Percentiles rank a stretch among this genome's conserved stretches.
Evolutionary conservation across 2,113 vertebrate species (phyloP).

Genomic region (Poeciliopsis retropinna): DNA sequence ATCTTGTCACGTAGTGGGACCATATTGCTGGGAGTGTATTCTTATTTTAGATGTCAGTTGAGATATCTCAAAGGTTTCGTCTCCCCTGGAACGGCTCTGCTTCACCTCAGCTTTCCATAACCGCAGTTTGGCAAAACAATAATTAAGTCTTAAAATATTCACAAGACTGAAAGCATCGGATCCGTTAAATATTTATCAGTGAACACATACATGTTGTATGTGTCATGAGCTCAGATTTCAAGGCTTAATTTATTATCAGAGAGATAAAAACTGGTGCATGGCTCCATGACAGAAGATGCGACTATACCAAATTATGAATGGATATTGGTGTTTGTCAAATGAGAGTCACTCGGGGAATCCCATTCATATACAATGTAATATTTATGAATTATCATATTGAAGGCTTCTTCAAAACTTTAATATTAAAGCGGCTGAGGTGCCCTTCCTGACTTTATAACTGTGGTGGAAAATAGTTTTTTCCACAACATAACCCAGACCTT

Average conservation of each 20-base stretch:
- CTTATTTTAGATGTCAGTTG: conserved; percentile 9
- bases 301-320: conserved; percentile 32
- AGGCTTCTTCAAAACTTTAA: conserved; percentile 38
- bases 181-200: not conserved
- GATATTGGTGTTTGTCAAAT: conserved; percentile 31
- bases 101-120: not conserved
- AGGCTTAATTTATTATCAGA: conserved; percentile 18
- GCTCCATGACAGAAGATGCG: conserved; percentile 13
- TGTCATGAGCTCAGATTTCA: not conserved
- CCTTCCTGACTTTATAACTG: conserved; percentile 25
- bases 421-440: conserved; percentile 48
- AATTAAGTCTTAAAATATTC: conserved; percentile 17
- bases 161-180: conserved; percentile 1
- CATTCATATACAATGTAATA: conserved; percentile 55
- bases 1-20: not conserved
- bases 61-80: conserved; percentile 4
- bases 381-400: conserved; percentile 51
- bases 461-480: no score
- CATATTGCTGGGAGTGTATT: not conserved
- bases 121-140: not conserved
- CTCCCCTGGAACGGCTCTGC: not conserved
- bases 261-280: conserved; percentile 24
- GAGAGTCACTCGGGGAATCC: conserved; percentile 37
- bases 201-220: conserved; percentile 8
- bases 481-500: conserved; percentile 28